Evolutionary conservation across 2,888 invertebrate genomes (phyloP).

Genomic region (Diarsia rubi): DNA sequence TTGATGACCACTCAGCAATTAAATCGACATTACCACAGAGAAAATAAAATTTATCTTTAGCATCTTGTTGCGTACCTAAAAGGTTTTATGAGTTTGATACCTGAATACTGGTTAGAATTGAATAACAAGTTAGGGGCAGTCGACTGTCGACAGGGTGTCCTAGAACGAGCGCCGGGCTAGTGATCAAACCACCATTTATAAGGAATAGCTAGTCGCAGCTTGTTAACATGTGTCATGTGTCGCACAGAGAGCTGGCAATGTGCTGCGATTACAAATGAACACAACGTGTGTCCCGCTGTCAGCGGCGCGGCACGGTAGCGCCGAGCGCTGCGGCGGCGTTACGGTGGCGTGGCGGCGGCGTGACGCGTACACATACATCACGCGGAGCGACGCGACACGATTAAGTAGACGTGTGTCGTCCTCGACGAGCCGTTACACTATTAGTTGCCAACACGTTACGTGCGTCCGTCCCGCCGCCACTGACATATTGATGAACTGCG

Average conservation of each 20-base stretch:
- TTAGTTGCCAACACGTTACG: conserved; percentile 58
- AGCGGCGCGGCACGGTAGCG: not conserved
- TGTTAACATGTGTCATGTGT: conserved; percentile 32
- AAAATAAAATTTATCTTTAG: conserved; percentile 38
- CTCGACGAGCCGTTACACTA: conserved; percentile 63
- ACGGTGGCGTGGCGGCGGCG: conserved; percentile 15
- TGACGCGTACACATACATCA: conserved; percentile 37
- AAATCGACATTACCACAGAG: conserved; percentile 30
- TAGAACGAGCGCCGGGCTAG: not conserved
- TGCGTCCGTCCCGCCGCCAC: conserved; percentile 52
- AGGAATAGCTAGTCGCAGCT: conserved; percentile 15
- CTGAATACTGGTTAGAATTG: conserved; percentile 20
- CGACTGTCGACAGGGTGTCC: not conserved
- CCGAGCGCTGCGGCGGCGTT: not conserved
- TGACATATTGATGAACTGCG: conserved; percentile 78
- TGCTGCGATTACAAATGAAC: conserved; percentile 7
- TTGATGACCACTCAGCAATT: conserved; percentile 29
- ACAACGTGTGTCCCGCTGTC: not conserved
- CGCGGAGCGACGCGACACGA: conserved; percentile 31
- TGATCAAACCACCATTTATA: conserved; percentile 2
- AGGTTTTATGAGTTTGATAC: conserved; percentile 37
- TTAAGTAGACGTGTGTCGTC: conserved; percentile 57
- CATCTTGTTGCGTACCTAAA: conserved; percentile 39
- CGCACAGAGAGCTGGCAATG: conserved; percentile 4
- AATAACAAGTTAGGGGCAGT: conserved; percentile 29